Percentiles rank a stretch among this genome's conserved stretches.
Evolutionary conservation across 2,888 invertebrate genomes (phyloP).

Genomic region (Epistrophe eligans): DNA sequence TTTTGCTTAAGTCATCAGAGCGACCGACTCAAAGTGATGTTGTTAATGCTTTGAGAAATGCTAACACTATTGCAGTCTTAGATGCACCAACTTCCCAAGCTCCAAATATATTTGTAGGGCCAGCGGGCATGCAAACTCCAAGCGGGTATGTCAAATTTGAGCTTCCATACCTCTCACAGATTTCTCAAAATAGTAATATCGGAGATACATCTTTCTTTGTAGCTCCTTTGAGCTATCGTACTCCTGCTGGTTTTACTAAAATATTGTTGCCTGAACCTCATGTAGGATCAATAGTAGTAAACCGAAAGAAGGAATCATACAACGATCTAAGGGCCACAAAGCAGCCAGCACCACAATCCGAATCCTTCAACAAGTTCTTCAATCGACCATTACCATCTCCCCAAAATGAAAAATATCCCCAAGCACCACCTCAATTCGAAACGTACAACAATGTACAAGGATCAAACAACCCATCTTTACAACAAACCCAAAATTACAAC

Average conservation of each 20-base stretch:
- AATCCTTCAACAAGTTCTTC: slow-evolving; percentile 37
- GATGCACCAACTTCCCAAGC: slow-evolving; percentile 89
- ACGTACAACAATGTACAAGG: slow-evolving; percentile 4
- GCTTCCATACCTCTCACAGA: slow-evolving; percentile 90
- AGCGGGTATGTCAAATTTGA: slow-evolving; percentile 91
- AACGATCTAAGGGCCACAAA: slow-evolving; percentile 52
- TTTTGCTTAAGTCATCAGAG: slow-evolving; percentile 85
- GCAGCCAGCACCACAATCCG: slow-evolving; percentile 24
- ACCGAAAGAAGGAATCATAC: slow-evolving; percentile 81
- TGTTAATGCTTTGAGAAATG: slow-evolving; percentile 88
- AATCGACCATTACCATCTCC: slow-evolving; percentile 34
- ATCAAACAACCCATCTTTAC: slow-evolving; percentile 8
- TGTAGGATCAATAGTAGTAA: slow-evolving; percentile 93
- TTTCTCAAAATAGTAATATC: slow-evolving; percentile 86
- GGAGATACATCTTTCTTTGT: slow-evolving; percentile 93
- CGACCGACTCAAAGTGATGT: slow-evolving; percentile 88
- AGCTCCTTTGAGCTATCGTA: slow-evolving; percentile 92
- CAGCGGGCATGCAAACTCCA: slow-evolving; percentile 89
- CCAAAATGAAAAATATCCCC: slow-evolving; percentile 54
- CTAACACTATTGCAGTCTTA: slow-evolving; percentile 90
- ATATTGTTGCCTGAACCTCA: slow-evolving; percentile 94
- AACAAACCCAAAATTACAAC: slow-evolving; percentile 32
- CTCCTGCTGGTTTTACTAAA: slow-evolving; percentile 93
- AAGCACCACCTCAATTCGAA: slow-evolving; percentile 30
- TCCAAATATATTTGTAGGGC: slow-evolving; percentile 93